Percentiles rank a stretch among this genome's conserved stretches.
Conservation (phyloP, 1,140 invertebrate species). For the Cyclargus thomasi region DNA sequence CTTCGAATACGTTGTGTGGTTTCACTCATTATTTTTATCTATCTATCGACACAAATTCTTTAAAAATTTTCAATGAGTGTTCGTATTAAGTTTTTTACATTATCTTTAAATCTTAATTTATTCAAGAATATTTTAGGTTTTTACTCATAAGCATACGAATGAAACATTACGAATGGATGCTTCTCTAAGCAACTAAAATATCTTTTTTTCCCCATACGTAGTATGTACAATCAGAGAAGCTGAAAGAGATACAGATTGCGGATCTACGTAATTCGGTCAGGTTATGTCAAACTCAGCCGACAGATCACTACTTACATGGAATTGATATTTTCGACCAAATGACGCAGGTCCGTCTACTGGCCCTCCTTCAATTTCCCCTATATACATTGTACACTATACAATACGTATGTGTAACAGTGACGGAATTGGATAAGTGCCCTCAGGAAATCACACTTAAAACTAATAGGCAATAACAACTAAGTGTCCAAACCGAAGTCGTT, state of each 20-base stretch:
- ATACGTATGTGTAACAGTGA: neutral
- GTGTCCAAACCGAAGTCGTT: conserved; percentile 2
- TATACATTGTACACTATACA: neutral
- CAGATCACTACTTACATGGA: no score
- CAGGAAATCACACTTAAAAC: conserved; percentile 1
- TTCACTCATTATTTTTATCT: neutral
- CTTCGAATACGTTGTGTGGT: neutral
- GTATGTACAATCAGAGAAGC: no score
- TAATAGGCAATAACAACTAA: conserved; percentile 3
- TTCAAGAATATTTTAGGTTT: neutral
- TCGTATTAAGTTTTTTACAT: neutral
- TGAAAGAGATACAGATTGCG: no score
- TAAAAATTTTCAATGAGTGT: neutral
- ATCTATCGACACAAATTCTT: neutral
- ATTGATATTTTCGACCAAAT: no score
- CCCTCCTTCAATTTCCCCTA: no score
- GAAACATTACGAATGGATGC: neutral
- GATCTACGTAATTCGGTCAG: no score
- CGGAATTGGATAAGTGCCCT: neutral
- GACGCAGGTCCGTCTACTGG: no score
- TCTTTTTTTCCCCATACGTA: no score
- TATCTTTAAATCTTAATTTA: neutral
- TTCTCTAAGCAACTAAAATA: neutral
- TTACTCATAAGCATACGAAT: no score
- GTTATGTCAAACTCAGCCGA: no score